phyloP scores from a whole-genome alignment of 2,888 invertebrate genomes.

The Latrodectus hesperus region DNA sequence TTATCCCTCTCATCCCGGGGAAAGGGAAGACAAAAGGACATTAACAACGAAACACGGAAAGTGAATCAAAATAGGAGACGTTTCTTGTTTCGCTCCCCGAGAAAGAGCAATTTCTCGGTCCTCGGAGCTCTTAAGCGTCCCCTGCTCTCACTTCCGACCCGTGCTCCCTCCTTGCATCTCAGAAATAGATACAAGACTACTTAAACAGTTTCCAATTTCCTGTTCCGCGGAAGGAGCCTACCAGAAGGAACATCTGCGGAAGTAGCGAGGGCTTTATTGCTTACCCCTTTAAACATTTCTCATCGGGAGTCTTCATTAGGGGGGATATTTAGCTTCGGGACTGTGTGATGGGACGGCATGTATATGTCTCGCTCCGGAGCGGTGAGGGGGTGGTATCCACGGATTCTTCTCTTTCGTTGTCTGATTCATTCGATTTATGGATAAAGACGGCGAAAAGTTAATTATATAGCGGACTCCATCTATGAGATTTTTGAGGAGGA shows the following conservation, averaged over 20 bases:
- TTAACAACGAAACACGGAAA: slow-evolving; percentile 46
- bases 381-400: no score
- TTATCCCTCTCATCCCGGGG: slow-evolving; percentile 9
- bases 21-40: slow-evolving; percentile 6
- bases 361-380: no score
- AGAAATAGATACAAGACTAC: slow-evolving; percentile 22
- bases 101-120: neutral
- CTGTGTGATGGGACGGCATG: neutral
- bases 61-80: slow-evolving; percentile 41
- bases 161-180: neutral
- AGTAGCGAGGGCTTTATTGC: slow-evolving; percentile 9
- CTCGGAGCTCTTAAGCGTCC: slow-evolving; percentile 13
- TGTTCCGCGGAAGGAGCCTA: neutral
- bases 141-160: slow-evolving; percentile 5
- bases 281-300: neutral
- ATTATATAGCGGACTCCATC: no score
- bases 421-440: no score
- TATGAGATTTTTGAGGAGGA: no score
- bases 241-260: neutral
- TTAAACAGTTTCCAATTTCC: slow-evolving; percentile 42
- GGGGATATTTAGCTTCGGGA: neutral
- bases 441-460: no score
- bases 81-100: slow-evolving; percentile 18
- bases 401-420: no score
- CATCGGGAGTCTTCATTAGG: slow-evolving; percentile 1